A percentile compares a stretch with the other conserved stretches of the same genome.
phyloP scores from a whole-genome alignment of 2,888 invertebrate species.

The Chrysopilus asiliformis region DNA sequence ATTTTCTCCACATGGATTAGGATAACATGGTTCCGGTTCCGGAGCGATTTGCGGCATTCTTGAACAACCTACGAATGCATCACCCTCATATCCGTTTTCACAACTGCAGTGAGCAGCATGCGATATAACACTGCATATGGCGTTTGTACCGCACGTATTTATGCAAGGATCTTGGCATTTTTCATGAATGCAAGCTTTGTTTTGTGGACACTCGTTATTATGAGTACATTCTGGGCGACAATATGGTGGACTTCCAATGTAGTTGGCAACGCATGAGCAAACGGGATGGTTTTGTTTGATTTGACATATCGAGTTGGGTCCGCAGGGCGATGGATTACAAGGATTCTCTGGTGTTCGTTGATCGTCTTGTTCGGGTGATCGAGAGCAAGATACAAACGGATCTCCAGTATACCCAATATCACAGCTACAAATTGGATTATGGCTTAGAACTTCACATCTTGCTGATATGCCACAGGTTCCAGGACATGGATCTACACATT shows the following conservation, averaged over 20 bases:
- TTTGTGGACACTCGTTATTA: constrained; percentile 64
- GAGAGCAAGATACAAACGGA: constrained; percentile 57
- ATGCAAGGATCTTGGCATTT: constrained; percentile 73
- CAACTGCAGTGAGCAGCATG: constrained; percentile 75
- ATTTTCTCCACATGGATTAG: constrained; percentile 75
- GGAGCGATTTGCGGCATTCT: constrained; percentile 34
- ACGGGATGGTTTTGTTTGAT: constrained; percentile 63
- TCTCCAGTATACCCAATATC: constrained; percentile 61
- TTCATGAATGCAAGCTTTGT: constrained; percentile 67
- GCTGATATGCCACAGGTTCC: constrained; percentile 69
- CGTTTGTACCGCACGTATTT: constrained; percentile 64
- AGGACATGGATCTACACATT: constrained; percentile 71
- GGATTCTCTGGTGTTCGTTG: constrained; percentile 39
- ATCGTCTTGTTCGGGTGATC: constrained; percentile 26
- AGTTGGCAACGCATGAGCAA: constrained; percentile 66
- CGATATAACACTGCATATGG: constrained; percentile 63
- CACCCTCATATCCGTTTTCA: constrained; percentile 61
- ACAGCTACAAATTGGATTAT: constrained; percentile 77
- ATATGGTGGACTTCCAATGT: constrained; percentile 67
- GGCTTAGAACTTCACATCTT: constrained; percentile 64
- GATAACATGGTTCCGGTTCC: constrained; percentile 51
- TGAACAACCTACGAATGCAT: constrained; percentile 71
- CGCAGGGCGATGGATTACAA: constrained; percentile 54
- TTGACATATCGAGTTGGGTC: constrained; percentile 73
- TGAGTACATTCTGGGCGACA: constrained; percentile 74